A percentile compares a stretch with the other conserved stretches of the same genome.
phyloP scores from a whole-genome alignment of 2,113 vertebrate genomes.

The Piprites chloris region DNA sequence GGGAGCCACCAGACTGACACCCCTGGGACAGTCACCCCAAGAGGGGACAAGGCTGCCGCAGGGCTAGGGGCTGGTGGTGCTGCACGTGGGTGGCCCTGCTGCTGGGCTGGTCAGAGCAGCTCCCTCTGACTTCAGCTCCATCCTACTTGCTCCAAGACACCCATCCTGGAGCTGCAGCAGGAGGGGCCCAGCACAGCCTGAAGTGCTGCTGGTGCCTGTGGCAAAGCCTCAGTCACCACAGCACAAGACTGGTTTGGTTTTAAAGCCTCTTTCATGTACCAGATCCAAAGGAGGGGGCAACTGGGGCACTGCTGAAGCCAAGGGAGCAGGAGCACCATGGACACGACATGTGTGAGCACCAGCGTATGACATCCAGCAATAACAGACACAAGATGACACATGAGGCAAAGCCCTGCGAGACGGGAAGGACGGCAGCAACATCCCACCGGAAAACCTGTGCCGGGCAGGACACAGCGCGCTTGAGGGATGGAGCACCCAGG shows the following conservation, averaged over 20 bases:
- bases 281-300: neutral
- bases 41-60: neutral
- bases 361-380: neutral
- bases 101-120: neutral
- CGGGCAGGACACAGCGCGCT: accelerated
- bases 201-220: neutral
- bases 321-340: neutral
- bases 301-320: neutral
- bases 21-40: neutral
- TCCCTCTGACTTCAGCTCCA: neutral
- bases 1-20: neutral
- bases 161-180: neutral
- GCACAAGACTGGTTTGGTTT: neutral
- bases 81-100: neutral
- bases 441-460: accelerated
- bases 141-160: neutral
- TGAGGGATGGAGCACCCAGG: accelerated
- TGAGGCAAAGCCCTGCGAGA: neutral
- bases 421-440: accelerated
- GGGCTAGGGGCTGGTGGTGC: neutral
- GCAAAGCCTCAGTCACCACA: neutral
- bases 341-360: accelerated
- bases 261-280: neutral
- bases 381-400: neutral
- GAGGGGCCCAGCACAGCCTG: neutral